These are phyloP conservation scores for Nothoprocta perdicaria DNA, from an alignment of 2,113 vertebrate species.

Conservation along the genomic window DNA sequence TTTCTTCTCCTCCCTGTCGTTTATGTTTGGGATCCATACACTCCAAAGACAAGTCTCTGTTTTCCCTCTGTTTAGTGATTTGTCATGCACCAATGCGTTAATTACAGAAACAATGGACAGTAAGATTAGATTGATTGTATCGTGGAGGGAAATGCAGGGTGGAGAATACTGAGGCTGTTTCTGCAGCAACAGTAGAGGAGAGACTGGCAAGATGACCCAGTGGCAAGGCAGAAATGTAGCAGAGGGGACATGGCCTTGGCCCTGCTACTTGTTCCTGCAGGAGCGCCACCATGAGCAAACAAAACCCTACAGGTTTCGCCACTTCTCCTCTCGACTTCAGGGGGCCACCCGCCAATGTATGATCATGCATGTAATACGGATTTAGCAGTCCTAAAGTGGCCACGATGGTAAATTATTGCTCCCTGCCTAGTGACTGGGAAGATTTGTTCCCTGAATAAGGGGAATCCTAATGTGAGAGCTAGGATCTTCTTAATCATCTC, in stretches of 20 bases:
- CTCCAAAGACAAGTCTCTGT: background rate
- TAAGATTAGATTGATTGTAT: slow-evolving; percentile 49
- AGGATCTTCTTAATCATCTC: background rate
- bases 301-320: background rate
- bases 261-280: background rate
- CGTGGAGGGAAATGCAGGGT: background rate
- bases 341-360: background rate
- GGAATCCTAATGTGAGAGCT: background rate
- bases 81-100: slow-evolving; percentile 9
- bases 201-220: background rate
- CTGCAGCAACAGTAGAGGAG: background rate
- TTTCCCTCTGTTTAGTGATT: slow-evolving; percentile 41
- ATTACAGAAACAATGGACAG: slow-evolving; percentile 61
- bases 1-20: slow-evolving; percentile 25
- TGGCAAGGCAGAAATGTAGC: background rate
- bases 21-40: slow-evolving; percentile 23
- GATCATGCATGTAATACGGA: background rate
- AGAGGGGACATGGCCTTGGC: background rate
- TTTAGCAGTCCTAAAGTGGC: background rate
- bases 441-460: background rate
- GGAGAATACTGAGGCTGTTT: background rate
- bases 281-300: background rate
- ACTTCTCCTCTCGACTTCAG: background rate
- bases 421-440: background rate
- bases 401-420: background rate